Percentiles rank a stretch among this genome's conserved stretches.
phyloP scores from a whole-genome alignment of 2,113 vertebrate genomes.

The Camelus bactrianus region DNA sequence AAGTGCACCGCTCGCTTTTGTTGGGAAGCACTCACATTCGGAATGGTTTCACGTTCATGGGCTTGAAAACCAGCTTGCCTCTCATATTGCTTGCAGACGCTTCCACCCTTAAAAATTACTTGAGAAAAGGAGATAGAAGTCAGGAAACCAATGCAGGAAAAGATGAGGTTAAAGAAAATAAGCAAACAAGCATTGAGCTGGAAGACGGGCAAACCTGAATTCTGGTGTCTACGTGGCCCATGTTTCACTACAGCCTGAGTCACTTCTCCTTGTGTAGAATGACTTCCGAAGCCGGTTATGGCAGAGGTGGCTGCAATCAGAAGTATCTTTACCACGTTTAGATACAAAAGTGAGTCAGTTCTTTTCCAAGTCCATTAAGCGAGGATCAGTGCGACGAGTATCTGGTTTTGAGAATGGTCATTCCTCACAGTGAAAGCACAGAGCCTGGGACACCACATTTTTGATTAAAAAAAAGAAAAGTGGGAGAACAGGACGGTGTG shows the following conservation, averaged over 20 bases:
- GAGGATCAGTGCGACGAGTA: not conserved
- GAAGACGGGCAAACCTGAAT: not conserved
- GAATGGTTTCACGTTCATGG: not conserved
- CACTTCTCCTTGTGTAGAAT: not conserved
- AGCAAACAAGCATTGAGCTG: too few species aligned
- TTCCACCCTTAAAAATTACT: not conserved
- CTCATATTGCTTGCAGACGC: not conserved
- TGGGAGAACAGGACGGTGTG: not conserved
- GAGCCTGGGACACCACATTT: not conserved
- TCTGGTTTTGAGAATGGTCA: not conserved
- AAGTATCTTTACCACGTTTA: not conserved
- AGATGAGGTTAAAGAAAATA: not conserved
- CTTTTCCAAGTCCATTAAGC: not conserved
- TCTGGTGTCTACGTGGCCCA: fast-evolving
- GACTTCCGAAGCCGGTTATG: not conserved
- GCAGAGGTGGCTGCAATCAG: fast-evolving
- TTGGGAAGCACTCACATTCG: not conserved
- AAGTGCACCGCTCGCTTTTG: too few species aligned
- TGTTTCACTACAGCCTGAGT: not conserved
- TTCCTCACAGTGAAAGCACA: not conserved
- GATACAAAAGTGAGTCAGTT: fast-evolving
- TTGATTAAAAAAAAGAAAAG: not conserved
- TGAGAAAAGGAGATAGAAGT: not conserved
- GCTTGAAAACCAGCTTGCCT: not conserved
- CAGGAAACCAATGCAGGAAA: not conserved